Evolutionary conservation across 2,888 invertebrate genomes (phyloP), one percentile per base, ranked within the genome.

Genomic region (Linyphia triangularis): DNA sequence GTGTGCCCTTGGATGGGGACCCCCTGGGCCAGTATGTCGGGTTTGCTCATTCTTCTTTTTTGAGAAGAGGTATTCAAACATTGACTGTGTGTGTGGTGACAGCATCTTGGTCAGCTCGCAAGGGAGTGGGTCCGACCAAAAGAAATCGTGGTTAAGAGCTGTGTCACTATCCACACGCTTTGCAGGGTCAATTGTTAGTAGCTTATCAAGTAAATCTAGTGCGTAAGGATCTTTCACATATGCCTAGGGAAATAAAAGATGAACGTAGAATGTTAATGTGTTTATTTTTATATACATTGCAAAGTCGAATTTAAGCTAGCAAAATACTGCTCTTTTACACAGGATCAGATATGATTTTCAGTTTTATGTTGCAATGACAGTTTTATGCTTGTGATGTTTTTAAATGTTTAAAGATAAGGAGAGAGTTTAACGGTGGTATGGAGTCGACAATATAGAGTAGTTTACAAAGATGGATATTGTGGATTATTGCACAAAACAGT

Each of bases 61-160:
- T 97, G 91, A 83, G 97, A 95, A 95, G 89, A 98, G 93, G 93
- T 96, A 98, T 92, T 99, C 98, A 92, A 98, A 99, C 98, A 98
- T 98, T 93, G 97, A 97, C 90, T 94, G 97, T 90, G 95, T 96
- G 94, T 96, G 96, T 91, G 97, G 97, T 0, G 97, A 97, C 90
- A 99, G 93, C 98, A 98, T 98, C 93, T 96, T 96, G 78, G 95
- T 96, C 43, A 97, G 94, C 92, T 97, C 97, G 92, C 96, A 96
- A 0, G 99, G 98, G 96, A 98, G 96, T 0, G 99, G 99, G 92
- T 98, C 98, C 5, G 96, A 96, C 98, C 98, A 99, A 94, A 99
- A 99, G 94, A 99, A 99, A 92, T 98, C 98, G 92, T 99, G 99
- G 93, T 98, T 98, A 0, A 99, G 93, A 0, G 99, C 98, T 0